Conservation (phyloP, 2,888 invertebrate species). For the Alsophila aescularia region DNA sequence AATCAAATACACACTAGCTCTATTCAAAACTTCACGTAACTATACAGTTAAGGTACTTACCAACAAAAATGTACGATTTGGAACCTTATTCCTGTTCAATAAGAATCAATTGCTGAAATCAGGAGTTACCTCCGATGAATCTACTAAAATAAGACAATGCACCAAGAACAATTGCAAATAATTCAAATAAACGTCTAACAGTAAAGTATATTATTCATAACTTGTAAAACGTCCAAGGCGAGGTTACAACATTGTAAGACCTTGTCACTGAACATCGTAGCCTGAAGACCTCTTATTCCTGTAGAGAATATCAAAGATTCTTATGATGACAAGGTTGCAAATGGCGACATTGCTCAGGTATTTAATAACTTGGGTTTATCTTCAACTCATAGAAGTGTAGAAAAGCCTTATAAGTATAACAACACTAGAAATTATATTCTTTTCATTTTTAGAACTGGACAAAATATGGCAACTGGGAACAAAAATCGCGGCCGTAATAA, state of each 20-base stretch:
- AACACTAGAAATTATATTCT: background rate
- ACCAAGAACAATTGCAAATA: slow-evolving; percentile 33
- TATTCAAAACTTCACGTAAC: background rate
- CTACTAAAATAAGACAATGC: slow-evolving; percentile 14
- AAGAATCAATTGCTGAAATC: background rate
- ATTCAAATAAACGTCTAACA: slow-evolving; percentile 24
- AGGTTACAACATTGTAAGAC: slow-evolving; percentile 4
- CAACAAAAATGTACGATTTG: background rate
- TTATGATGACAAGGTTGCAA: slow-evolving; percentile 1
- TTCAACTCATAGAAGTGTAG: background rate
- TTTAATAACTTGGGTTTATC: background rate
- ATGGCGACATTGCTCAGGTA: background rate
- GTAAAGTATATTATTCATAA: slow-evolving; percentile 26
- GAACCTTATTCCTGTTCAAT: background rate
- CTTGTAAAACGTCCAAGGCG: slow-evolving; percentile 4
- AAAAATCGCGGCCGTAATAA: background rate
- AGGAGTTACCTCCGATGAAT: background rate
- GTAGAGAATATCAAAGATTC: background rate
- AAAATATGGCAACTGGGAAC: background rate
- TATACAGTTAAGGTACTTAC: background rate
- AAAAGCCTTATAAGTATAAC: too few species aligned
- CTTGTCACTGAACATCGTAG: slow-evolving; percentile 2
- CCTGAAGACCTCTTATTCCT: slow-evolving; percentile 1
- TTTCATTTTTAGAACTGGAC: background rate
- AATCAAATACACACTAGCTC: background rate